These are phyloP conservation scores for Onychomys leucogaster DNA, from an alignment of 2,797 vertebrate genomes.

Conservation along the genomic window DNA sequence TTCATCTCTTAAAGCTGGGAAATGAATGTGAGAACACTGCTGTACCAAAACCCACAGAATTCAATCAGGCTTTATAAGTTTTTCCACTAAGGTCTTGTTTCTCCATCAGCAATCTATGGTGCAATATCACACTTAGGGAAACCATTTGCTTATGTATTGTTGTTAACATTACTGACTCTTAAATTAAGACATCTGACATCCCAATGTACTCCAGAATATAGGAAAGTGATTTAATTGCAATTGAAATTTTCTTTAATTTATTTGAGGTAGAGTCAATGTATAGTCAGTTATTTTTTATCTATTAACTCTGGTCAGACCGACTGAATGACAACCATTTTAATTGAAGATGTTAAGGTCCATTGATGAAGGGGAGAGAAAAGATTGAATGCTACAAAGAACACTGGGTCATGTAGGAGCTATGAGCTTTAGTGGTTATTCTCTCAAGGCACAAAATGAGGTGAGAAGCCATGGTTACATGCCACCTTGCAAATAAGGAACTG, in stretches of 20 bases:
- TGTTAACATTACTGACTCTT: neutral
- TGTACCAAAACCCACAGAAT: neutral
- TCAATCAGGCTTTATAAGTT: neutral
- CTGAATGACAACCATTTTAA: neutral
- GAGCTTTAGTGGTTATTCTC: neutral
- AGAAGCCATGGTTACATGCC: neutral
- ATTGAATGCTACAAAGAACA: neutral
- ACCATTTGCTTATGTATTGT: neutral
- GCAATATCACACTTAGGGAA: neutral
- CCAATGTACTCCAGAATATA: neutral
- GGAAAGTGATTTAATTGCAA: neutral
- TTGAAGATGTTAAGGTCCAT: neutral
- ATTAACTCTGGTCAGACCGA: neutral
- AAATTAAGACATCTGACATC: neutral
- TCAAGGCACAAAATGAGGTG: neutral
- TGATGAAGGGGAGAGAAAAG: neutral
- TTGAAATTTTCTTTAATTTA: slow-evolving; percentile 13
- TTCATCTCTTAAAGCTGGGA: neutral
- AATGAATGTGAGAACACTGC: neutral
- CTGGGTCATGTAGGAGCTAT: neutral
- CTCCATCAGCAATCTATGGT: neutral
- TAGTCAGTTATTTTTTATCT: neutral
- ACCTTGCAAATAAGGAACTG: neutral
- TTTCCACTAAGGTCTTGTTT: neutral
- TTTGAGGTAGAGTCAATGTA: neutral